Conservation (phyloP, 2,113 vertebrate species). For the Leucosticte australis region DNA sequence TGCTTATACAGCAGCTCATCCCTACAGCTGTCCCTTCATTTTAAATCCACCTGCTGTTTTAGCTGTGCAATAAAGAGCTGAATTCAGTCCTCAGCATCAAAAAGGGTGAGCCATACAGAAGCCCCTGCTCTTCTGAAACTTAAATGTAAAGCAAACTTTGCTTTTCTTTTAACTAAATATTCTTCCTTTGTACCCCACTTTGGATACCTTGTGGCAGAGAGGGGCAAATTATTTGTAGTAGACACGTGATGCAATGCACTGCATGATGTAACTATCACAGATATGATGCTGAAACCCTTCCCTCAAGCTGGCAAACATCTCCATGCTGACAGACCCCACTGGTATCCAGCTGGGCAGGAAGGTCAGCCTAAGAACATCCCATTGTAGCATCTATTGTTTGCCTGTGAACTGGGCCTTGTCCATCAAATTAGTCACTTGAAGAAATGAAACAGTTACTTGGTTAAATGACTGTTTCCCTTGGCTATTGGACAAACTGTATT, state of each 20-base stretch:
- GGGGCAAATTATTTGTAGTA: background rate
- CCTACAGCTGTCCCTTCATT: background rate
- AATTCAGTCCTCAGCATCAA: background rate
- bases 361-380: constrained; percentile 16
- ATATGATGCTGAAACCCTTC: background rate
- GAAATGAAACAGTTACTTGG: constrained; percentile 20
- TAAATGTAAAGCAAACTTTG: background rate
- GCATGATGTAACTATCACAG: background rate
- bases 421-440: constrained; percentile 7
- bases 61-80: background rate
- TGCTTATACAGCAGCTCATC: constrained; percentile 37
- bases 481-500: constrained; percentile 18
- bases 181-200: background rate
- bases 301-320: background rate
- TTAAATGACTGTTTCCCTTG: constrained; percentile 16
- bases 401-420: background rate
- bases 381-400: background rate
- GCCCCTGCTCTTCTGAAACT: background rate
- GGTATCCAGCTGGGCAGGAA: background rate
- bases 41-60: constrained; percentile 43
- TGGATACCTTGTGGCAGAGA: background rate
- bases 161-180: background rate
- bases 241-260: background rate
- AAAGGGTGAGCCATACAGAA: background rate
- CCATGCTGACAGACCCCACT: background rate